These are phyloP conservation scores for Lagocephalus sceleratus DNA, from an alignment of 2,797 vertebrate species.

Conservation along the genomic window DNA sequence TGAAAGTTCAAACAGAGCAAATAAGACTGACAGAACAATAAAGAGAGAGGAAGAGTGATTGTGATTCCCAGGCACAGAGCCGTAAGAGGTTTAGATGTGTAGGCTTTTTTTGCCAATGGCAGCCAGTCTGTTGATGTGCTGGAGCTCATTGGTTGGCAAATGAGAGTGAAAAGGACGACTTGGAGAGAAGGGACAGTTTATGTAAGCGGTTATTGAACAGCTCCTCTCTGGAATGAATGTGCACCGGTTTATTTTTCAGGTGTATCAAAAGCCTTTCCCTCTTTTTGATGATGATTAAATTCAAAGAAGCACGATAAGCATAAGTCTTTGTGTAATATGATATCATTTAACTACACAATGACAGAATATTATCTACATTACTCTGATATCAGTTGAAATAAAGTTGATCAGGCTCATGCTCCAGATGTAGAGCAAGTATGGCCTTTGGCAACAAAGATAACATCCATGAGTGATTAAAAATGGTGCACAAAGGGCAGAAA, in stretches of 20 bases:
- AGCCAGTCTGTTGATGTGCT: constrained; percentile 41
- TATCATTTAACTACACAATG: too few species aligned
- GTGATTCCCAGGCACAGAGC: constrained; percentile 49
- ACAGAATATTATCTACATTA: too few species aligned
- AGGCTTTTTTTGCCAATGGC: constrained; percentile 33
- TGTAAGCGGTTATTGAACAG: constrained; percentile 5
- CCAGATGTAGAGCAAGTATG: too few species aligned
- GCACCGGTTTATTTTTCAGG: not conserved
- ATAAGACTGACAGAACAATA: constrained; percentile 20
- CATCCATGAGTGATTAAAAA: too few species aligned
- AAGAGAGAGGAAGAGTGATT: constrained; percentile 49
- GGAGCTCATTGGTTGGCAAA: constrained; percentile 22
- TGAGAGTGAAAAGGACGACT: not conserved
- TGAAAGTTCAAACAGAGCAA: constrained; percentile 38
- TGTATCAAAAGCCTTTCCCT: too few species aligned
- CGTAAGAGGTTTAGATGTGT: constrained; percentile 46
- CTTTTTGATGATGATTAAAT: too few species aligned
- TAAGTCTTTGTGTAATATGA: too few species aligned
- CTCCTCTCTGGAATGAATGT: constrained; percentile 5
- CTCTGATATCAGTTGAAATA: too few species aligned
- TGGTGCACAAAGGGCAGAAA: too few species aligned
- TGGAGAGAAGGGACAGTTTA: not conserved
- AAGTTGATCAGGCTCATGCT: too few species aligned
- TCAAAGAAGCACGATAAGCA: too few species aligned
- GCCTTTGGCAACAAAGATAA: too few species aligned